Conservation (phyloP, 1,140 invertebrate species). For the Drosophila ironensis region DNA sequence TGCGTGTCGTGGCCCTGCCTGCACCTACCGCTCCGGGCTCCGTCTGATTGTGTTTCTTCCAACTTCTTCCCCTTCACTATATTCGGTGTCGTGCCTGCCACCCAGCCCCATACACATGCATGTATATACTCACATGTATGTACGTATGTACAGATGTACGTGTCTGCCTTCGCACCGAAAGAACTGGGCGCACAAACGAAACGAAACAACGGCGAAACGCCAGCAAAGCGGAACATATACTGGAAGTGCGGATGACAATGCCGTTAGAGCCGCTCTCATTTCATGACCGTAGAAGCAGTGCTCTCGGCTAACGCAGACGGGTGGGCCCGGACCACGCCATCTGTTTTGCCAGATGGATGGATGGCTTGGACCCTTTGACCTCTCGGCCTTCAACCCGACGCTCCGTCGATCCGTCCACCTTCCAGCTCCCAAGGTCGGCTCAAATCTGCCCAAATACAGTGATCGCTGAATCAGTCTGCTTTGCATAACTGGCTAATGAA, state of each 20-base stretch:
- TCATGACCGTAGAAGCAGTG: slow-evolving; percentile 31
- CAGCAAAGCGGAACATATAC: slow-evolving; percentile 76
- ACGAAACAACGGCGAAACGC: slow-evolving; percentile 58
- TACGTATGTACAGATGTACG: background rate
- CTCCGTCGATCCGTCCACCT: too few relatives aligned
- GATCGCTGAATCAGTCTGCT: slow-evolving; percentile 20
- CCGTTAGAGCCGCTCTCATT: slow-evolving; percentile 67
- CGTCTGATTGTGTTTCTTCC: too few relatives aligned
- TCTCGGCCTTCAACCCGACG: too few relatives aligned
- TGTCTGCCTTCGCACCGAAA: slow-evolving; percentile 28
- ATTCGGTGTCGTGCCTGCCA: too few relatives aligned
- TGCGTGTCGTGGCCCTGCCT: too few relatives aligned
- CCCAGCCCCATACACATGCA: too few relatives aligned
- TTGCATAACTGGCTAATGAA: slow-evolving; percentile 54
- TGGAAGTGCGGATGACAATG: slow-evolving; percentile 60
- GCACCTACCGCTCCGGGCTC: too few relatives aligned
- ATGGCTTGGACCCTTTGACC: too few relatives aligned
- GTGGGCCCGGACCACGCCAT: too few relatives aligned
- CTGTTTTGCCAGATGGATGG: too few relatives aligned
- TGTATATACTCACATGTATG: slow-evolving; percentile 1
- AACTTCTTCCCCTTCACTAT: too few relatives aligned
- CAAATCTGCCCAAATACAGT: slow-evolving; percentile 39
- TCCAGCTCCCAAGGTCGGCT: too few relatives aligned
- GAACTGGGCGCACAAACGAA: slow-evolving; percentile 19
- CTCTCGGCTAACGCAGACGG: background rate